phyloP scores from a whole-genome alignment of 2,888 invertebrate species.

The Tetragonisca angustula region DNA sequence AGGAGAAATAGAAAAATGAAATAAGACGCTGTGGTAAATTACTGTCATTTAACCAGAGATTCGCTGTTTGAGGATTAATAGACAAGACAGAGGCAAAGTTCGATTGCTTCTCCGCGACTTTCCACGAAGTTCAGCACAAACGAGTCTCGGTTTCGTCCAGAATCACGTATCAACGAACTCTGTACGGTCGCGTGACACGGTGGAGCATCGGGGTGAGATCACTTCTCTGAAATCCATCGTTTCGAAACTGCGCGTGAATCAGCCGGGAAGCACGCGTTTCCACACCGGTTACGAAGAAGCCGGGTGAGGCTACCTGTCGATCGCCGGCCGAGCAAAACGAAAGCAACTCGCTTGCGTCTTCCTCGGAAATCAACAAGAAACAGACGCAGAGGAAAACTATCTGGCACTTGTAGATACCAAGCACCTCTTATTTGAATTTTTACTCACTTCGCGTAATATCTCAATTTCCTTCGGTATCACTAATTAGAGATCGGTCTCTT shows the following conservation, averaged over 20 bases:
- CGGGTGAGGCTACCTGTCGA: neutral
- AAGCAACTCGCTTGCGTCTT: neutral
- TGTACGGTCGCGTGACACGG: constrained; percentile 23
- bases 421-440: too few species aligned
- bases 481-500: too few species aligned
- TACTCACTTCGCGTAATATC: too few species aligned
- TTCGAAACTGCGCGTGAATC: constrained; percentile 40
- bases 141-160: constrained; percentile 3
- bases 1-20: too few species aligned
- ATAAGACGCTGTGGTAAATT: too few species aligned
- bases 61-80: too few species aligned
- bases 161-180: constrained; percentile 35
- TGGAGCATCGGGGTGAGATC: constrained; percentile 32
- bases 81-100: neutral
- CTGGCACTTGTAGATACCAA: too few species aligned
- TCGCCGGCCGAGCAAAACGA: neutral
- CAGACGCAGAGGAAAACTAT: neutral
- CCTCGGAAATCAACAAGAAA: neutral
- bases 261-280: constrained; percentile 39
- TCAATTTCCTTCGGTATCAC: too few species aligned
- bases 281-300: neutral
- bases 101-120: neutral
- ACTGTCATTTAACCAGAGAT: too few species aligned
- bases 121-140: neutral
- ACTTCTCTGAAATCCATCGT: constrained; percentile 37